Evolutionary conservation across 2,797 vertebrate species (phyloP).

Genomic region (Characodon lateralis): DNA sequence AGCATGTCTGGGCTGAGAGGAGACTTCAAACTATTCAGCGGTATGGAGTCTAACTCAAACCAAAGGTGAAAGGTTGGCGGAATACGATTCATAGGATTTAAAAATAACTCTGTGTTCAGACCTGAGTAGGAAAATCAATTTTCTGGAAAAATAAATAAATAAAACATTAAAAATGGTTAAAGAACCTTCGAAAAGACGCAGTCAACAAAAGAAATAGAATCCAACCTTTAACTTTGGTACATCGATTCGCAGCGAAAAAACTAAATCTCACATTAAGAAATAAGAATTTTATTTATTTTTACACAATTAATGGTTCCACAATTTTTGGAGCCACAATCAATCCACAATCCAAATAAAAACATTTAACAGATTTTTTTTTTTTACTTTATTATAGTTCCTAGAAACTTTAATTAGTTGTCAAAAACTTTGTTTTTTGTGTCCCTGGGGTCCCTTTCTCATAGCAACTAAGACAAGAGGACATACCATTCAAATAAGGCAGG

Average conservation of each 20-base stretch:
- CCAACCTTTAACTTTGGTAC: background rate
- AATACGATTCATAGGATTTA: background rate
- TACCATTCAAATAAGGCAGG: too few relatives aligned
- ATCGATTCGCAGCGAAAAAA: background rate
- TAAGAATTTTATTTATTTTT: background rate
- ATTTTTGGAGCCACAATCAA: too few relatives aligned
- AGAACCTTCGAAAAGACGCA: background rate
- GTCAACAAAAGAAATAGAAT: background rate
- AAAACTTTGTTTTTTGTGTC: too few relatives aligned
- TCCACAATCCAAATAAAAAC: too few relatives aligned
- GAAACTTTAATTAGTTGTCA: too few relatives aligned
- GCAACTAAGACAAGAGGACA: too few relatives aligned
- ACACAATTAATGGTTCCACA: background rate
- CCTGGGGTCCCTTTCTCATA: too few relatives aligned
- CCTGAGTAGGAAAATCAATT: background rate
- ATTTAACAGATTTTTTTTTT: too few relatives aligned
- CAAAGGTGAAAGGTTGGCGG: background rate
- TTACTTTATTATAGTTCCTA: too few relatives aligned
- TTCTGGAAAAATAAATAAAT: background rate
- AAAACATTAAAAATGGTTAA: background rate
- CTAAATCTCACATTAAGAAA: background rate
- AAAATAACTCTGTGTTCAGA: background rate
- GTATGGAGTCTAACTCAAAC: background rate
- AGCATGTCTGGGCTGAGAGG: background rate
- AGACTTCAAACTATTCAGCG: background rate